Conservation (phyloP, 2,888 invertebrate species). For the Trissolcus japonicus region DNA sequence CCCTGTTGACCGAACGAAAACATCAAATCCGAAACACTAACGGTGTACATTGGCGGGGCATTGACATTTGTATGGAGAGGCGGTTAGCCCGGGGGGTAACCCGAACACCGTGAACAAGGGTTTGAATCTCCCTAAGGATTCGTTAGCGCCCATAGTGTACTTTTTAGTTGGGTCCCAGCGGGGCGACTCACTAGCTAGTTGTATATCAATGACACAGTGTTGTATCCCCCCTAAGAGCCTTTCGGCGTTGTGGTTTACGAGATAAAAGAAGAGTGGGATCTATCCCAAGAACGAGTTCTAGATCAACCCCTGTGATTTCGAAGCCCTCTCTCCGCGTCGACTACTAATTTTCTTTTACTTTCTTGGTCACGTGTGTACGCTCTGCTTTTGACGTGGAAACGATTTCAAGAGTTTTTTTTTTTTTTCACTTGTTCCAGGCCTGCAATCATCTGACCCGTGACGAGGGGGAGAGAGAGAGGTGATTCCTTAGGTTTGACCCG, state of each 20-base stretch:
- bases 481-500: neutral
- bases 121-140: constrained; percentile 67
- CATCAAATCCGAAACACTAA: constrained; percentile 67
- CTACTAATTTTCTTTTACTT: constrained; percentile 52
- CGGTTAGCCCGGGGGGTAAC: constrained; percentile 53
- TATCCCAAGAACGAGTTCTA: constrained; percentile 48
- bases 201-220: constrained; percentile 68
- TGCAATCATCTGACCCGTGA: no score
- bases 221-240: constrained; percentile 67
- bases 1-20: constrained; percentile 43
- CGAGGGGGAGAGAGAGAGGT: neutral
- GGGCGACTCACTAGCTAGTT: constrained; percentile 59
- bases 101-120: constrained; percentile 56
- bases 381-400: constrained; percentile 29
- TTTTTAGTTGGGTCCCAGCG: constrained; percentile 66
- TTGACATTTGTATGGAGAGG: constrained; percentile 68
- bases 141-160: constrained; percentile 69
- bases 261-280: constrained; percentile 50
- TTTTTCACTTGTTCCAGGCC: neutral
- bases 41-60: constrained; percentile 60
- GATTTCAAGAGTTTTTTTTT: constrained; percentile 23
- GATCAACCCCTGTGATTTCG: constrained; percentile 47
- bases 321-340: constrained; percentile 33
- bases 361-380: constrained; percentile 39
- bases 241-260: constrained; percentile 60